phyloP scores from a whole-genome alignment of 2,888 invertebrate species.

The Dendrolimus pini region DNA sequence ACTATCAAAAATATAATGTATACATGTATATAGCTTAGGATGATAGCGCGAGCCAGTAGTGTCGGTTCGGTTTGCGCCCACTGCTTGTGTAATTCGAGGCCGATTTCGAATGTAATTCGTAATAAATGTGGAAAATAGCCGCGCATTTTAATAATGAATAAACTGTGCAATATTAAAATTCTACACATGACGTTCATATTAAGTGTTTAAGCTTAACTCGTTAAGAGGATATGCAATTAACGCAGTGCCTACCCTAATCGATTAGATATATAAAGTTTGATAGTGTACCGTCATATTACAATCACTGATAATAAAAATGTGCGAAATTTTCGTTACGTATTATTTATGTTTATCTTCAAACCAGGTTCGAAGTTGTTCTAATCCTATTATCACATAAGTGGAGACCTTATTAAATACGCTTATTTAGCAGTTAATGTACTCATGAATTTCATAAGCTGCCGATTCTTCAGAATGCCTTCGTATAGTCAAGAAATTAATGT shows the following conservation, averaged over 20 bases:
- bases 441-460: slow-evolving; percentile 28
- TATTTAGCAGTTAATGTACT: slow-evolving; percentile 9
- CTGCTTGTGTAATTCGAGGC: slow-evolving; percentile 58
- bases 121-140: slow-evolving; percentile 40
- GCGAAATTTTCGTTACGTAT: slow-evolving; percentile 29
- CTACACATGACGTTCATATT: slow-evolving; percentile 27
- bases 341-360: slow-evolving; percentile 14
- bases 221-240: slow-evolving; percentile 26
- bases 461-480: slow-evolving; percentile 55
- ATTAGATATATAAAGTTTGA: slow-evolving; percentile 35
- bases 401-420: neutral
- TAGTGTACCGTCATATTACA: slow-evolving; percentile 32
- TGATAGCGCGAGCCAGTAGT: slow-evolving; percentile 58
- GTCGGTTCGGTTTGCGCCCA: slow-evolving; percentile 56
- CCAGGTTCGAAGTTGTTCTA: neutral
- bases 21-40: slow-evolving; percentile 54
- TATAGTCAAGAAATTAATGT: slow-evolving; percentile 60
- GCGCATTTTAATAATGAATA: slow-evolving; percentile 49
- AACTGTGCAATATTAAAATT: slow-evolving; percentile 38
- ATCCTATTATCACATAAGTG: neutral
- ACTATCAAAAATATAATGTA: slow-evolving; percentile 45
- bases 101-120: slow-evolving; percentile 50
- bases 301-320: slow-evolving; percentile 42
- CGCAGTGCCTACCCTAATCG: slow-evolving; percentile 32
- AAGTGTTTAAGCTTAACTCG: slow-evolving; percentile 31